These are phyloP conservation scores for Lota lota DNA, from an alignment of 2,113 vertebrate species.

Conservation along the genomic window DNA sequence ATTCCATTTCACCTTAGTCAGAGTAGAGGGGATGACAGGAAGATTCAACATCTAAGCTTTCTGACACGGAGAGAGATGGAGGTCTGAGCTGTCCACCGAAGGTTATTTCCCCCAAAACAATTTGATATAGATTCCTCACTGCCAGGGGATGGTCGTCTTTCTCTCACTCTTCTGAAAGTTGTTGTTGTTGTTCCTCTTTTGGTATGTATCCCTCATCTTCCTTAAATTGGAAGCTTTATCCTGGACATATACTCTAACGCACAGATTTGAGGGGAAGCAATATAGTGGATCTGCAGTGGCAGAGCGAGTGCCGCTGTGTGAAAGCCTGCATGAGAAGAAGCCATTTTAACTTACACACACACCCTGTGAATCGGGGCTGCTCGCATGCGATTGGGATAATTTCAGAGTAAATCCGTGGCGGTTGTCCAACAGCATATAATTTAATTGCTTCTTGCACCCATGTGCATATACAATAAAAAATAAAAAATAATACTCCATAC, in stretches of 20 bases:
- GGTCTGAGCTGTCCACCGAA: constrained; percentile 46
- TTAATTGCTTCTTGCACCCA: constrained; percentile 57
- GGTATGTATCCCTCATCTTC: constrained; percentile 37
- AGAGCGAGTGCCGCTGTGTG: constrained; percentile 27
- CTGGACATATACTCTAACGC: constrained; percentile 35
- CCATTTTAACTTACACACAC: constrained; percentile 65
- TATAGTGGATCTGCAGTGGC: constrained; percentile 57
- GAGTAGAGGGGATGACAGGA: constrained; percentile 37
- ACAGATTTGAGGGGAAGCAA: constrained; percentile 45
- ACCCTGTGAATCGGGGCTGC: constrained; percentile 14
- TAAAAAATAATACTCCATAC: not conserved
- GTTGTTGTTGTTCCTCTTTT: constrained; percentile 38
- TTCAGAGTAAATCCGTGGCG: constrained; percentile 64
- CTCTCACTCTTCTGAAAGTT: constrained; percentile 44
- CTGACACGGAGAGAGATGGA: constrained; percentile 46
- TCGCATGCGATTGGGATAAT: constrained; percentile 60
- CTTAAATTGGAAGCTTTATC: constrained; percentile 42
- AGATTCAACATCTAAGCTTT: constrained; percentile 47
- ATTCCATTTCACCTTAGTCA: constrained; percentile 51
- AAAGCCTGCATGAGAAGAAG: constrained; percentile 58
- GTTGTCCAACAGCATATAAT: constrained; percentile 68
- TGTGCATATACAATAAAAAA: not conserved
- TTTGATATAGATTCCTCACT: constrained; percentile 51
- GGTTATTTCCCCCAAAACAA: constrained; percentile 49
- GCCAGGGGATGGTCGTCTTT: constrained; percentile 35